Evolutionary conservation across 1,140 invertebrate species (phyloP).

Genomic region (Parasteatoda tepidariorum): DNA sequence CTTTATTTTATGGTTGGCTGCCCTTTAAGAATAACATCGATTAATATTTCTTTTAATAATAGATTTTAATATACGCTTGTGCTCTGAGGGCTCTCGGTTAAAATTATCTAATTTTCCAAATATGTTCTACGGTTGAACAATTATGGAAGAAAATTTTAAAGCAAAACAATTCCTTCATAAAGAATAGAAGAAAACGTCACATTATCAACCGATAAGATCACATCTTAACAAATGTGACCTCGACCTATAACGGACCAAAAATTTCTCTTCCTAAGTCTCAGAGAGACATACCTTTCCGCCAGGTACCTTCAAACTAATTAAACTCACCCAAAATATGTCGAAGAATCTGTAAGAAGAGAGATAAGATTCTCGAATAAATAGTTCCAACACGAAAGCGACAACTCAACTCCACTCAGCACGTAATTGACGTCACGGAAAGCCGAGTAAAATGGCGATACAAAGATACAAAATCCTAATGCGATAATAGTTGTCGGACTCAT

Average conservation of each 20-base stretch:
- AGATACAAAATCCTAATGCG: slow-evolving; percentile 42
- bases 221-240: slow-evolving; percentile 35
- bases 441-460: slow-evolving; percentile 8
- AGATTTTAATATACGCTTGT: too few relatives aligned
- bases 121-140: too few relatives aligned
- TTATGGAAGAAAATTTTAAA: too few relatives aligned
- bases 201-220: slow-evolving; percentile 19
- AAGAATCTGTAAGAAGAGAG: neutral
- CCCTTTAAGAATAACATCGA: too few relatives aligned
- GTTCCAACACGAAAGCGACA: neutral
- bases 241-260: slow-evolving; percentile 15
- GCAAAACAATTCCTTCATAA: too few relatives aligned
- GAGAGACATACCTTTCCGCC: slow-evolving; percentile 42
- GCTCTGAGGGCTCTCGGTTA: too few relatives aligned
- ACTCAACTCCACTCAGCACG: slow-evolving; percentile 10
- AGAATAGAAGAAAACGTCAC: too few relatives aligned
- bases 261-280: neutral
- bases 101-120: too few relatives aligned
- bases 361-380: neutral
- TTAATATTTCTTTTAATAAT: too few relatives aligned
- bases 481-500: slow-evolving; percentile 21
- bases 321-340: slow-evolving; percentile 2
- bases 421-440: slow-evolving; percentile 34
- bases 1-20: too few relatives aligned
- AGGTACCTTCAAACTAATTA: neutral